Base-by-base conservation (phyloP, 2,113 vertebrate species). In the Dicerorhinus sumatrensis region DNA sequence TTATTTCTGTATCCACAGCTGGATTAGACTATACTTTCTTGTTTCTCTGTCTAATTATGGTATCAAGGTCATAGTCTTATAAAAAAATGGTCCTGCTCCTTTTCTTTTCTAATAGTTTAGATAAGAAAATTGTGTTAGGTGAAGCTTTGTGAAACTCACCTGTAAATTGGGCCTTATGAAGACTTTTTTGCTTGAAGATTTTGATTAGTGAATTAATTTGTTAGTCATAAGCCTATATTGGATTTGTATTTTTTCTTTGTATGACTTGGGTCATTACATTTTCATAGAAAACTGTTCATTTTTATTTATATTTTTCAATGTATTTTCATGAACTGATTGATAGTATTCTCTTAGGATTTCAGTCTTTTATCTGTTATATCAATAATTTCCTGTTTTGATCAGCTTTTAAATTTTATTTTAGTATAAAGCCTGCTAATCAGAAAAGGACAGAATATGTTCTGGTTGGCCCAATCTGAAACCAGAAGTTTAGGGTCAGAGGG, bases 321-420 rank as follows among this genome's bases (percentile, higher is more conserved):
- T 60, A 42, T 69, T 96, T 63, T 65, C 48, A 80, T 72, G 18
- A 51, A 13, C 31, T 84, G 72, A 33, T 94, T 84, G 36, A 11
- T 76, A 60, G 12, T 9, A 36, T 62, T 76, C 33, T 76, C 6
- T 75, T 91, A 81, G 48, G 54, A 80, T 87, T 91, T 81, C 48
- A 67, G 39, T 36, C 33, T 54, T 94, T 48, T 91, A 33, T 86
- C 6, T 92, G 16, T 62, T 75, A 11, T 82, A 58, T 72, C 20
- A 87, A 8, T 77, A 83, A 14, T 62, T 90, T 56, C 27, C 39
- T 77, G 39, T 83, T 94, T 67, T 65, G 21, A 77, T 77, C 20
- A 87, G 36, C 42, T 88, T 89, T 94, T 67, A 69, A 82, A 72
- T 87, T 87, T 86, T 75, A 63, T 86, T 96, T 94, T 60, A 60